phyloP scores from a whole-genome alignment of 92 coral and sea anemone genomes.

The Phenganax marumi region DNA sequence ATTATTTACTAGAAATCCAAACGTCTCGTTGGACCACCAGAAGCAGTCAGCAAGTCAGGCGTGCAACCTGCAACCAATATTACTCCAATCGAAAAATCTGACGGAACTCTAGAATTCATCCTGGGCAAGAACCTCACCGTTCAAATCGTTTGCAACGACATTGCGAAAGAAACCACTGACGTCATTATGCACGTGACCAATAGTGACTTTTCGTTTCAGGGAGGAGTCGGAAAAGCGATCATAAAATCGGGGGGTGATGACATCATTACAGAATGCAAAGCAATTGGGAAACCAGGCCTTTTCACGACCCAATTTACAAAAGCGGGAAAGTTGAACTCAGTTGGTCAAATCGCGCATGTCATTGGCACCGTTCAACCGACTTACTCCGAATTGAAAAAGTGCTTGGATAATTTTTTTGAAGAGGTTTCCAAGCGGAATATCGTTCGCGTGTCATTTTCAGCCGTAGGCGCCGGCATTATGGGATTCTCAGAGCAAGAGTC shows the following conservation, averaged over 20 bases:
- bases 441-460: conserved; percentile 38
- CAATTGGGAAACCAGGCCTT: not conserved
- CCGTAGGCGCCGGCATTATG: conserved; percentile 28
- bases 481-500: conserved; percentile 35
- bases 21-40: too few relatives aligned
- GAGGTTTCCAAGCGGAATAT: conserved; percentile 21
- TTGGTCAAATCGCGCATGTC: conserved; percentile 34
- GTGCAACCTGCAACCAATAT: not conserved
- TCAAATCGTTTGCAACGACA: conserved; percentile 32
- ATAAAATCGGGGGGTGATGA: conserved; percentile 35
- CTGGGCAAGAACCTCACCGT: not conserved
- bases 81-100: not conserved
- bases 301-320: conserved; percentile 38
- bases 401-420: conserved; percentile 29
- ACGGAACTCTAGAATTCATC: not conserved
- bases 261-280: conserved; percentile 30
- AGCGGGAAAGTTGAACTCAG: conserved; percentile 35
- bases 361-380: conserved; percentile 29
- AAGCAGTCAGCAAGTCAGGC: not conserved
- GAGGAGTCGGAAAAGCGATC: conserved; percentile 37
- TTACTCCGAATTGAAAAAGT: conserved; percentile 13
- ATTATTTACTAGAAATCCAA: too few relatives aligned
- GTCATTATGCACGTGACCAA: conserved; percentile 38
- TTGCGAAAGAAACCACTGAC: conserved; percentile 46
- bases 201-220: conserved; percentile 29